phyloP scores from a whole-genome alignment of 2,888 invertebrate species.

The Eupithecia dodoneata region DNA sequence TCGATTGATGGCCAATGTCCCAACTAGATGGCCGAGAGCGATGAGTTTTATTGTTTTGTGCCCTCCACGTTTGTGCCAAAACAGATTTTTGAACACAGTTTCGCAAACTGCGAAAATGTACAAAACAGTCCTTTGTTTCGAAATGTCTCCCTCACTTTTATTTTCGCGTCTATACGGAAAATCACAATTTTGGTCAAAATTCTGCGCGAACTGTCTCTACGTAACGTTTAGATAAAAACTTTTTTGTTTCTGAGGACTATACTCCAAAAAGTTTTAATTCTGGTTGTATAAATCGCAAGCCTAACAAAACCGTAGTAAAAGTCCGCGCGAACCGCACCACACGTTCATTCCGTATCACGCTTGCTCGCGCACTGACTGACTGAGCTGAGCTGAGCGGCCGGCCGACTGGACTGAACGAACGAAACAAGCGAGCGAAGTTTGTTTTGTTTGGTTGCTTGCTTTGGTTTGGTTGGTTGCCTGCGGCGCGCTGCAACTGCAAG shows the following conservation, averaged over 20 bases:
- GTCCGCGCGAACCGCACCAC: constrained; percentile 84
- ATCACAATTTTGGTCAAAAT: constrained; percentile 79
- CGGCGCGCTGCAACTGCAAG: not conserved
- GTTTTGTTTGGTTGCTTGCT: constrained; percentile 17
- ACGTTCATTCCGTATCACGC: constrained; percentile 85
- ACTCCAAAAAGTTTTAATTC: constrained; percentile 77
- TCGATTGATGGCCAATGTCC: constrained; percentile 76
- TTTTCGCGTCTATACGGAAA: constrained; percentile 83
- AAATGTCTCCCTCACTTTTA: constrained; percentile 73
- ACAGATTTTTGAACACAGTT: constrained; percentile 82
- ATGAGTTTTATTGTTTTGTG: constrained; percentile 61
- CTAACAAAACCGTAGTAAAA: constrained; percentile 80
- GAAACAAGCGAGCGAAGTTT: constrained; percentile 4
- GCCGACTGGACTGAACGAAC: constrained; percentile 18
- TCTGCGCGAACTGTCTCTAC: constrained; percentile 78
- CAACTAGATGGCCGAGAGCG: constrained; percentile 79
- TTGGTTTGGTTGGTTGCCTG: not conserved
- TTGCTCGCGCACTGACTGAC: constrained; percentile 78
- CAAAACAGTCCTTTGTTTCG: constrained; percentile 84
- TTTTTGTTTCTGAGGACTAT: constrained; percentile 72
- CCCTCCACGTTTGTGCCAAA: constrained; percentile 69
- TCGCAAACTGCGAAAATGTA: constrained; percentile 83
- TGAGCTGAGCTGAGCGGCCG: constrained; percentile 49
- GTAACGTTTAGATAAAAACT: constrained; percentile 71
- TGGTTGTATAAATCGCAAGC: constrained; percentile 79